Percentiles rank a stretch among this genome's conserved stretches.
phyloP scores from a whole-genome alignment of 2,888 invertebrate species.

The Rotaria sp. region DNA sequence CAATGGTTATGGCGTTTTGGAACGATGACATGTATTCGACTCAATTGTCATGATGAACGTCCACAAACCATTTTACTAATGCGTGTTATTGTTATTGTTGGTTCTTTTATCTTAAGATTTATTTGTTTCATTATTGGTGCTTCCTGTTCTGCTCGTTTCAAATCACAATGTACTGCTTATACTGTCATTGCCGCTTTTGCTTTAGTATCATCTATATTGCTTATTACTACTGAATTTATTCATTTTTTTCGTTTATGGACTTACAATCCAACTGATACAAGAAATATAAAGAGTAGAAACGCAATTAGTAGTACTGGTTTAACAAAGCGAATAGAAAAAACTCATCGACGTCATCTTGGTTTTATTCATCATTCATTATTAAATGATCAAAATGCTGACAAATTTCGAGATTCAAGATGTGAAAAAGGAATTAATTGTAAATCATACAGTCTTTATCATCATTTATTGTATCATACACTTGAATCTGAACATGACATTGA shows the following conservation, averaged over 20 bases:
- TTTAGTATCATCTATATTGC: background rate
- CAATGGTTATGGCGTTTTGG: background rate
- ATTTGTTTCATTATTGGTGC: background rate
- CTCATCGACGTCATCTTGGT: conserved; percentile 3
- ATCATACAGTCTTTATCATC: background rate
- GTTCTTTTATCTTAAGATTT: background rate
- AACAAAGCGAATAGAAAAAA: background rate
- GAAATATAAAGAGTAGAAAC: background rate
- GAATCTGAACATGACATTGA: background rate
- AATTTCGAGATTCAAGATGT: background rate
- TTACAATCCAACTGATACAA: background rate
- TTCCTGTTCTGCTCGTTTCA: background rate
- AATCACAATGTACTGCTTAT: background rate
- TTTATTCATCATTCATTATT: background rate
- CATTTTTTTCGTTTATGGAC: conserved; percentile 24
- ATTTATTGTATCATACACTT: conserved; percentile 16
- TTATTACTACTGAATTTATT: background rate
- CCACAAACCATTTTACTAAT: background rate
- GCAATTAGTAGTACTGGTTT: too few species aligned
- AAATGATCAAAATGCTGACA: background rate
- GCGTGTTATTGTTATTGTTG: background rate
- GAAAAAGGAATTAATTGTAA: background rate
- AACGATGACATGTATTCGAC: background rate
- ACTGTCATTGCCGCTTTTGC: background rate
- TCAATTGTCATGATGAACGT: background rate